Conservation (phyloP, 2,888 invertebrate species). For the Lamellibrachia columna region DNA sequence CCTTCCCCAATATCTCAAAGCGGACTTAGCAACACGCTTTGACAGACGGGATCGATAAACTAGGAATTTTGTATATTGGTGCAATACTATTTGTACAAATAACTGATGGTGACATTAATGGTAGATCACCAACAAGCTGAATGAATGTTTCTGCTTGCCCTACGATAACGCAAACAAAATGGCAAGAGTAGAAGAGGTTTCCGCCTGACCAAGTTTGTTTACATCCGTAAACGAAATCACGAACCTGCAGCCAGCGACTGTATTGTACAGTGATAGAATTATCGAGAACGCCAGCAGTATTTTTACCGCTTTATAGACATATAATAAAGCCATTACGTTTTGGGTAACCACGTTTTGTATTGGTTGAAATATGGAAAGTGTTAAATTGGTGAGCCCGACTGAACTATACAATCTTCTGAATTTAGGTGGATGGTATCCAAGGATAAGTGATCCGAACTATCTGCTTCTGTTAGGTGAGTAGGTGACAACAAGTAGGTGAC, state of each 20-base stretch:
- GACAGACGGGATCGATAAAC: too few species aligned
- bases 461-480: constrained; percentile 41
- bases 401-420: constrained; percentile 64
- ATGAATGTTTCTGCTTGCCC: background rate
- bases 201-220: background rate
- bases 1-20: too few species aligned
- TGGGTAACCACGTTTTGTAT: background rate
- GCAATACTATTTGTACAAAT: too few species aligned
- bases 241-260: background rate
- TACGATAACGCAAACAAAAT: background rate
- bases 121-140: background rate
- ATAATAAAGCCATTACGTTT: too few species aligned
- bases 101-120: too few species aligned
- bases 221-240: background rate
- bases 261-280: background rate
- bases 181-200: background rate
- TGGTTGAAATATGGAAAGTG: constrained; percentile 46
- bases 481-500: too few species aligned
- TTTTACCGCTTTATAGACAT: too few species aligned
- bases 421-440: constrained; percentile 50
- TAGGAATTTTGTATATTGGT: too few species aligned
- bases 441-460: constrained; percentile 42
- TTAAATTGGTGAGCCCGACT: constrained; percentile 57
- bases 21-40: too few species aligned
- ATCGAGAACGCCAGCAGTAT: too few species aligned